Base-by-base conservation (phyloP, 2,797 vertebrate genomes). In the Euphonia xanthogaster region DNA sequence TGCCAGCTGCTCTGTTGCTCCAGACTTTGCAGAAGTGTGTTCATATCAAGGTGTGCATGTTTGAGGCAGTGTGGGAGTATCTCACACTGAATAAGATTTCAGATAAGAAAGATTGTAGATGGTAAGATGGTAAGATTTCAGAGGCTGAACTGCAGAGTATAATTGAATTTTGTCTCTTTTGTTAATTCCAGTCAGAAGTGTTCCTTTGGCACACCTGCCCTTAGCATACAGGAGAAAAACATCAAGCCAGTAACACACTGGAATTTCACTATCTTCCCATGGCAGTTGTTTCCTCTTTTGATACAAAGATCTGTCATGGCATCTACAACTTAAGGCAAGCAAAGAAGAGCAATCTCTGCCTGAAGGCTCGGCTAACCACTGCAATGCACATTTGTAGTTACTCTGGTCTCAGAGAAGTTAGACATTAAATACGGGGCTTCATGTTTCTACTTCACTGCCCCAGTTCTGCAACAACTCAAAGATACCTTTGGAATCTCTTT, bases 1-100 rank as follows among this genome's bases (percentile, higher is more conserved):
- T 94, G 37, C 60, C 53, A 90, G 63, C 93, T 93, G 70, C 73
- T 90, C 1, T 63, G 60, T 88, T 91, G 76, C 83, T 82, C 83
- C 73, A 96, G 85, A 70, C 58, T 93, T 88, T 47, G 57, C 91
- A 90, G 66, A 93, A 95, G 55, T 88, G 50, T 67, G 80, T 92
- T 86, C 53, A 22, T 70, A 82, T 57, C 79, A 66, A 50, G 3
- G 3, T 86, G 78, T 91, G 42, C 2, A 0, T 39, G 22, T 88
- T 88, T 90, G 72, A 88, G 89, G 67, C 30, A 62, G 57, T 55
- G 72, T 80, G 68, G 72, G 89, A 91, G 78, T 78, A 75, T 91
- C 55, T 91, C 3, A 1, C 8, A 0, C 77, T 84, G 82, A 88
- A 40, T 8, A 40, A 40, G 17, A 8, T 40, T 40, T 40, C 40